Evolutionary conservation across 1,140 invertebrate species (phyloP).

Genomic region (Magallana angulata): DNA sequence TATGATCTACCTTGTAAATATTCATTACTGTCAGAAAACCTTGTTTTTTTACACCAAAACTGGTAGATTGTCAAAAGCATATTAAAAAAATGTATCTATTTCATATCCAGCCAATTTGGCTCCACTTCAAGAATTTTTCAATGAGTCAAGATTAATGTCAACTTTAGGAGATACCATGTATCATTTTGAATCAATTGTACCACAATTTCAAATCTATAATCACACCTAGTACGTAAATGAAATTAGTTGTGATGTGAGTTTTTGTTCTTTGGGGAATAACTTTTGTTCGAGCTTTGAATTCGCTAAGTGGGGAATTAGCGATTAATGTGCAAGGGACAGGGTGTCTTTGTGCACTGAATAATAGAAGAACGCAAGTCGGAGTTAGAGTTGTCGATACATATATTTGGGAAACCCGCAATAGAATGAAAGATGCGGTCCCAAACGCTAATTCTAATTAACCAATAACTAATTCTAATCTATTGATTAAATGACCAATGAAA

Average conservation of each 20-base stretch:
- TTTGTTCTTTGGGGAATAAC: too few relatives aligned
- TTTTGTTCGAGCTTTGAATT: too few relatives aligned
- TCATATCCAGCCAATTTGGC: conserved; percentile 48
- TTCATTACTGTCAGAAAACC: background rate
- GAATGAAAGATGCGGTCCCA: too few relatives aligned
- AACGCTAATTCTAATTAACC: too few relatives aligned
- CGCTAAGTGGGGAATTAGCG: background rate
- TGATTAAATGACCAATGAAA: too few relatives aligned
- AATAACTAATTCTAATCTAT: too few relatives aligned
- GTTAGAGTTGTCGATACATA: background rate
- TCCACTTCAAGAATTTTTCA: conserved; percentile 48
- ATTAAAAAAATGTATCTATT: background rate
- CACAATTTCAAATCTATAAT: conserved; percentile 45
- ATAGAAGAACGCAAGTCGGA: background rate
- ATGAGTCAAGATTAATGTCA: conserved; percentile 22
- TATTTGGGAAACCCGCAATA: background rate
- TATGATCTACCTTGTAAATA: conserved; percentile 24
- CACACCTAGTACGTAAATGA: conserved; percentile 5
- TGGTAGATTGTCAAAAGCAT: conserved; percentile 48
- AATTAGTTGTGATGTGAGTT: too few relatives aligned
- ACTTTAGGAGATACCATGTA: conserved; percentile 43
- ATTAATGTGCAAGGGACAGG: background rate
- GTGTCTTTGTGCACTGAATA: background rate
- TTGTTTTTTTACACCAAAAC: conserved; percentile 40
- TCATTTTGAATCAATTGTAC: conserved; percentile 22